Conservation (phyloP, 2,888 invertebrate species). For the Sphaeridia pumilis region DNA sequence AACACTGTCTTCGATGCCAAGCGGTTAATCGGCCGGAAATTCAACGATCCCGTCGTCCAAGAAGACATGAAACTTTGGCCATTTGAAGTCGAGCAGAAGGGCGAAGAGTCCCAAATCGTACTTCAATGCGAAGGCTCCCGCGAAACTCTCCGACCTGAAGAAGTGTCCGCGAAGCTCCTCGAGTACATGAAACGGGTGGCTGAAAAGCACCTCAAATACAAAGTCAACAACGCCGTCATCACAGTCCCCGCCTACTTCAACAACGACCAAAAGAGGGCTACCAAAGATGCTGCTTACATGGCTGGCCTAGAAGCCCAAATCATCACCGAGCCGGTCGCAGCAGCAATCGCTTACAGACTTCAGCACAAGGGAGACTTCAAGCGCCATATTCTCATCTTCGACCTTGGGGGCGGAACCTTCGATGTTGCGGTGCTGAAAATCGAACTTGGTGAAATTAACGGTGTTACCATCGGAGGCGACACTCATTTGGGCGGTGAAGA, state of each 20-base stretch:
- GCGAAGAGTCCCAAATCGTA: slow-evolving; percentile 55
- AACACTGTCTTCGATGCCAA: slow-evolving; percentile 72
- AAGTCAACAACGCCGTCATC: no score
- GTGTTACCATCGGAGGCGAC: not conserved
- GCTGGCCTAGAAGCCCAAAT: not conserved
- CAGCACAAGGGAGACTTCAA: not conserved
- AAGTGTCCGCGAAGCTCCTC: slow-evolving; percentile 4
- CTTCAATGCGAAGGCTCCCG: slow-evolving; percentile 38
- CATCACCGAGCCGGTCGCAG: slow-evolving; percentile 4
- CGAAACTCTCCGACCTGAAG: slow-evolving; percentile 5
- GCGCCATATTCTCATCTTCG: no score
- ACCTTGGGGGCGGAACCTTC: slow-evolving; percentile 1
- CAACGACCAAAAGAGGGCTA: no score
- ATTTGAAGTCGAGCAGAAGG: slow-evolving; percentile 56
- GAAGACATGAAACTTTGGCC: slow-evolving; percentile 75
- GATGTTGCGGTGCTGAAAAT: slow-evolving; percentile 1
- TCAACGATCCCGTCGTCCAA: slow-evolving; percentile 63
- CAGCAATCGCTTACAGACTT: slow-evolving; percentile 2
- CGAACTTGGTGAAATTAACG: not conserved
- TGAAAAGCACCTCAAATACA: no score
- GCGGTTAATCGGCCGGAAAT: slow-evolving; percentile 67
- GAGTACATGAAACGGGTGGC: slow-evolving; percentile 9
- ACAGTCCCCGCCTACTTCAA: no score
- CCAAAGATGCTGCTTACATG: not conserved
- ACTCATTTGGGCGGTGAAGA: slow-evolving; percentile 5